Evolutionary conservation across 1,140 invertebrate species (phyloP).

Genomic region (Cecropterus lyciades): DNA sequence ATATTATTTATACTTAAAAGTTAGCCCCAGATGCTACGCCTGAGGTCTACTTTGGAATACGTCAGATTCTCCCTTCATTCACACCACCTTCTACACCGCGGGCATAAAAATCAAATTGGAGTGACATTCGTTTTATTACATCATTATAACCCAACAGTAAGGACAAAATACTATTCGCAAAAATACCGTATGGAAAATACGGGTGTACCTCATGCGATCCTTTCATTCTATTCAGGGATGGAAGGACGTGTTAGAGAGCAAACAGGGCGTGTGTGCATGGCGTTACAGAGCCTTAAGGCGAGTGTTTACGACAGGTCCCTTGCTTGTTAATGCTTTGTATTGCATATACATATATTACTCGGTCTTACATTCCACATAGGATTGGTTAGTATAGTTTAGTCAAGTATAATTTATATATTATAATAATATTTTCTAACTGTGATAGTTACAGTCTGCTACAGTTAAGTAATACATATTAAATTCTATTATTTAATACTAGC

Average conservation of each 20-base stretch:
- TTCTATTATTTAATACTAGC: no score
- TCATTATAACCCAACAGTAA: neutral
- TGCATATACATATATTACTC: constrained; percentile 44
- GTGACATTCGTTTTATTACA: no score
- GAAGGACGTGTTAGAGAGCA: constrained; percentile 11
- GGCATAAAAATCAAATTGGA: no score
- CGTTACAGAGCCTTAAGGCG: constrained; percentile 25
- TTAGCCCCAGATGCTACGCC: no score
- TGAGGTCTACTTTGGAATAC: no score
- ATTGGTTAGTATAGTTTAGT: neutral
- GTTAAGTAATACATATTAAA: no score
- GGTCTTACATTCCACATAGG: constrained; percentile 7
- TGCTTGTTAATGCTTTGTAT: constrained; percentile 52
- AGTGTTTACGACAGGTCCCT: constrained; percentile 45
- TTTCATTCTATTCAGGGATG: constrained; percentile 9
- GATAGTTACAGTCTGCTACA: no score
- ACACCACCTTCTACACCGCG: no score
- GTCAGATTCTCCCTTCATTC: no score
- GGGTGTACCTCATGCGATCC: constrained; percentile 7
- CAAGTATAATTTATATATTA: no score
- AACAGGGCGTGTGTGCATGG: constrained; percentile 19
- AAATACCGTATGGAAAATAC: constrained; percentile 2
- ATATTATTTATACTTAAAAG: no score
- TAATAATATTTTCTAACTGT: no score
- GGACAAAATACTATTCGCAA: neutral